Percentiles rank a stretch among this genome's conserved stretches.
These are phyloP conservation scores for Xanthia togata DNA, from an alignment of 2,888 invertebrate species.

Conservation along the genomic window DNA sequence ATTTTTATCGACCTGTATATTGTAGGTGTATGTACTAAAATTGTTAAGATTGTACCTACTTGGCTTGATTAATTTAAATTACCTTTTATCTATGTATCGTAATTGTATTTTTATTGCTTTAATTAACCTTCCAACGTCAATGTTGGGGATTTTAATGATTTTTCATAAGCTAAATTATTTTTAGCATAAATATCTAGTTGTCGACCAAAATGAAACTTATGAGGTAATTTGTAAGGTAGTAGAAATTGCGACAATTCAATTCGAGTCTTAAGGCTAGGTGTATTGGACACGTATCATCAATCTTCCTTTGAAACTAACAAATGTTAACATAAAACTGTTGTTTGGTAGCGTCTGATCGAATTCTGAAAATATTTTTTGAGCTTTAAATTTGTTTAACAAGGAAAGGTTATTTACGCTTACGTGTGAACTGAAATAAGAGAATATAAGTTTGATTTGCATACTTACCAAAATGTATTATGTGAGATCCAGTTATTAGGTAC, in stretches of 20 bases:
- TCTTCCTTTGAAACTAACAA: constrained; percentile 7
- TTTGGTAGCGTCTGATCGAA: constrained; percentile 14
- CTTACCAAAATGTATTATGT: neutral
- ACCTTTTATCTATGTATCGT: constrained; percentile 5
- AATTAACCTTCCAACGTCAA: constrained; percentile 27
- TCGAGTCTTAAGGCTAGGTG: constrained; percentile 50
- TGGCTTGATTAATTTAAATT: constrained; percentile 26
- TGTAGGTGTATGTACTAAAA: constrained; percentile 18
- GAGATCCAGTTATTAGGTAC: constrained; percentile 22
- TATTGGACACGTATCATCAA: constrained; percentile 24
- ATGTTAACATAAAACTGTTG: constrained; percentile 19
- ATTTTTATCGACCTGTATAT: constrained; percentile 27
- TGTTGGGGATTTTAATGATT: constrained; percentile 55
- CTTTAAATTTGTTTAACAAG: constrained; percentile 22
- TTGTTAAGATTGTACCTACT: constrained; percentile 23
- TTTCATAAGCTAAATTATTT: constrained; percentile 59
- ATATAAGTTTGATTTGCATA: constrained; percentile 29
- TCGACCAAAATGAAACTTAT: constrained; percentile 83
- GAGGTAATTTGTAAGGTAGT: constrained; percentile 77
- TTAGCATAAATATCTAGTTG: constrained; percentile 70
- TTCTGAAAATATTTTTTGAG: constrained; percentile 14
- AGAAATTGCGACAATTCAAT: constrained; percentile 58
- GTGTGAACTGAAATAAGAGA: constrained; percentile 4
- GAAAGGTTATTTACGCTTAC: constrained; percentile 17
- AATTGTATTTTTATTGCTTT: constrained; percentile 32